These are phyloP conservation scores for Macrocentrus cingulum DNA, from an alignment of 1,140 invertebrate genomes.

Conservation along the genomic window DNA sequence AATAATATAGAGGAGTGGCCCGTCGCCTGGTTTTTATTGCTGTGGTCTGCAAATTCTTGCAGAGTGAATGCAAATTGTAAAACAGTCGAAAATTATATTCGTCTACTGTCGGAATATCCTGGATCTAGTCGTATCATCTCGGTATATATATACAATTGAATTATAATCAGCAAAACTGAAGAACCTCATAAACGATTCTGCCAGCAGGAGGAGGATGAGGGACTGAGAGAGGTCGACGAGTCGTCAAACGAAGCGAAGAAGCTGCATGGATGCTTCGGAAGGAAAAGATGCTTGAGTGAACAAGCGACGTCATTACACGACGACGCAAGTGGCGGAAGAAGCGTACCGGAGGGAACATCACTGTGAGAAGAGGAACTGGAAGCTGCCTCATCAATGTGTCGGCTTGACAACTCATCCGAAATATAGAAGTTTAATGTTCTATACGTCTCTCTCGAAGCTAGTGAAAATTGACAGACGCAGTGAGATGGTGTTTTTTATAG, in stretches of 20 bases:
- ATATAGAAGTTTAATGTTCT: background rate
- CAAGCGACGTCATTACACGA: constrained; percentile 6
- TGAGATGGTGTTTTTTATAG: constrained; percentile 30
- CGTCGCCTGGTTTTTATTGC: background rate
- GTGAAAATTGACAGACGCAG: constrained; percentile 31
- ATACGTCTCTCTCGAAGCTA: background rate
- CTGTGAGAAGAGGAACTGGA: background rate
- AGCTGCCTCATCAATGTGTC: background rate
- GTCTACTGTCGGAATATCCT: background rate
- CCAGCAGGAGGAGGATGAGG: background rate
- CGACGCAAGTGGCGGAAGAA: background rate
- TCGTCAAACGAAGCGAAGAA: constrained; percentile 1
- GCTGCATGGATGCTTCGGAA: background rate
- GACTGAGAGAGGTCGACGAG: background rate
- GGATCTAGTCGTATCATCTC: background rate
- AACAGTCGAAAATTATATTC: background rate
- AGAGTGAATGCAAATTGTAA: constrained; percentile 16
- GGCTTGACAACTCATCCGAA: background rate
- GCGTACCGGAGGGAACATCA: too few species aligned
- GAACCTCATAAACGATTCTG: background rate
- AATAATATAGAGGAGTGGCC: background rate
- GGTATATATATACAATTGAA: constrained; percentile 22
- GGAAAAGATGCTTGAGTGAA: constrained; percentile 1
- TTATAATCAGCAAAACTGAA: constrained; percentile 7
- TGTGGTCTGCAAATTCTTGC: constrained; percentile 6